phyloP scores from a whole-genome alignment of 2,113 vertebrate species.

The Bothrops jararaca region DNA sequence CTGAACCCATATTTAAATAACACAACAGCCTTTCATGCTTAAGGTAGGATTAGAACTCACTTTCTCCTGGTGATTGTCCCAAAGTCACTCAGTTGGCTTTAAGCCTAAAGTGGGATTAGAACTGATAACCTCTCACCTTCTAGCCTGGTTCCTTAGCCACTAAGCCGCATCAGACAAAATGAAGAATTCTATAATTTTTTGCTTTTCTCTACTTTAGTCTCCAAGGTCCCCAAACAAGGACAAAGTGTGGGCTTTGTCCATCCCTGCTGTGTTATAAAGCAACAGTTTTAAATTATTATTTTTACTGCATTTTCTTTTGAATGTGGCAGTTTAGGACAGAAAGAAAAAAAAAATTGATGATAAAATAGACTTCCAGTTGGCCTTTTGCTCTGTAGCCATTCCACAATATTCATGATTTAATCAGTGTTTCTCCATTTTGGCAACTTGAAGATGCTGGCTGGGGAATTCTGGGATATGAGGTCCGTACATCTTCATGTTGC shows the following conservation, averaged over 20 bases:
- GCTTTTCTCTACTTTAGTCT: not conserved
- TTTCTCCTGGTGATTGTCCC: too few species aligned
- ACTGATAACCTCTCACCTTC: not conserved
- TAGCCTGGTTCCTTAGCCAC: not conserved
- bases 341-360: not conserved
- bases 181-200: not conserved
- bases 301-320: not conserved
- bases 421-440: not conserved
- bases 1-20: not conserved
- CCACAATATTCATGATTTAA: slow-evolving; percentile 5
- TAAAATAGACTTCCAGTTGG: not conserved
- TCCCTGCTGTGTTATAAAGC: not conserved
- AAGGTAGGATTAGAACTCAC: not conserved
- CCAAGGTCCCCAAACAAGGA: not conserved
- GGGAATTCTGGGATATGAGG: not conserved
- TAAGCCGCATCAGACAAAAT: not conserved
- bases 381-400: not conserved
- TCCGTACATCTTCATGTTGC: not conserved
- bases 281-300: not conserved
- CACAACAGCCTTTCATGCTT: not conserved
- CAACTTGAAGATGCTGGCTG: not conserved
- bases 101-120: not conserved
- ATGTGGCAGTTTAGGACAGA: not conserved
- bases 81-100: too few species aligned
- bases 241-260: not conserved